Conservation (phyloP, 2,113 vertebrate species). For the Rallus limicola region DNA sequence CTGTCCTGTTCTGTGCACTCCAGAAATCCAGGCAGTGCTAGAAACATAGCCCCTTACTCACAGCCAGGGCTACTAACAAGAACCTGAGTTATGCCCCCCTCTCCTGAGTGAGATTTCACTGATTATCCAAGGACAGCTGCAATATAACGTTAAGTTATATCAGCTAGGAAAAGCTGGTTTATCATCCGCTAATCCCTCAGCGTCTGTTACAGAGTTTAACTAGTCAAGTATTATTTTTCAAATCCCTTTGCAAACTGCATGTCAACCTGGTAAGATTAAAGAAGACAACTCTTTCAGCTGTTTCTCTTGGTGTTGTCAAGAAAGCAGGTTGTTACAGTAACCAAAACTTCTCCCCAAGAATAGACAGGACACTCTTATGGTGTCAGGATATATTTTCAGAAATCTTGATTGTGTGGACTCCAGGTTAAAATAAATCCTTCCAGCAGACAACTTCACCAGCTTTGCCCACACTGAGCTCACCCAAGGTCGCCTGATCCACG, state of each 20-base stretch:
- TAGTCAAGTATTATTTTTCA: not conserved
- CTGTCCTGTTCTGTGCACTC: rapidly evolving
- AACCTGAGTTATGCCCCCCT: not conserved
- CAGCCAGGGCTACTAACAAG: rapidly evolving
- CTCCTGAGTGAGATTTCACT: not conserved
- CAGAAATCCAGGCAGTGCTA: rapidly evolving
- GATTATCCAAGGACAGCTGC: not conserved
- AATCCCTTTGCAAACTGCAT: not conserved
- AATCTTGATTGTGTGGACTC: not conserved
- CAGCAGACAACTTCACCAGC: not conserved
- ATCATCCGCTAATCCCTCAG: not conserved
- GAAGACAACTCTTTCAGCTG: rapidly evolving
- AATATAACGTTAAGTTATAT: rapidly evolving
- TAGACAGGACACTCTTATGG: not conserved
- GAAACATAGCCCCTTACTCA: not conserved
- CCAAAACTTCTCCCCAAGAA: not conserved
- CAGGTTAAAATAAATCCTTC: not conserved
- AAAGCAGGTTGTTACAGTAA: not conserved
- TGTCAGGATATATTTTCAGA: not conserved
- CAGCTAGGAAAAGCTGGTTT: not conserved
- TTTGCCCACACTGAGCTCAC: not conserved
- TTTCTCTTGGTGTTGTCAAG: not conserved
- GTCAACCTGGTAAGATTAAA: not conserved
- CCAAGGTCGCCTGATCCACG: not conserved
- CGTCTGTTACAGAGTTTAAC: not conserved